Evolutionary conservation across 2,797 vertebrate species (phyloP), one percentile per base, ranked within the genome.

Genomic region (Diplodus puntazzo): DNA sequence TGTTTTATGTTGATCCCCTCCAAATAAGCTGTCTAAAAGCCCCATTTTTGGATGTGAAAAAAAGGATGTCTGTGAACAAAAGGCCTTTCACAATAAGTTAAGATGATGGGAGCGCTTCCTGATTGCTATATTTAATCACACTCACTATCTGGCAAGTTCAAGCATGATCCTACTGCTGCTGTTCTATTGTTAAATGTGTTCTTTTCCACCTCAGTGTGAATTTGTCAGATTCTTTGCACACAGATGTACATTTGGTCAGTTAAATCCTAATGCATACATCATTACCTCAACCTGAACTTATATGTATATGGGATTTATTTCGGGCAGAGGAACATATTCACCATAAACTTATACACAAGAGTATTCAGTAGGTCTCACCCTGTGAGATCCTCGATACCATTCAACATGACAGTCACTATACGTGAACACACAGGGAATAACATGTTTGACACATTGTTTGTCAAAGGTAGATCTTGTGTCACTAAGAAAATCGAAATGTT

Each of bases 401-500:
- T 53, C n/a, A 21, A 53, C 20, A 21, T 50, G n/a, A 53, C 10
- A 48, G 46, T 16, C 46, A 48, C 34, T 39, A 39, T 10, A 39
- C 34, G 9, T 48, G 12, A 21, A 21, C 20, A 23, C 11, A 12
- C 11, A 21, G 2, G 34, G 18, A 54, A 52, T n/a, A 20, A 43
- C 2, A n/a, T 11, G 50, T 49, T n/a, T 43, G 13, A 30, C 23
- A 48, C 25, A 23, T 5, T 54, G 7, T 49, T 11, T 4, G 27
- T 60, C 43, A 73, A 73, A 34, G 20, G 7, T 73, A 10, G 2
- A 50, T 67, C n/a, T 67, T 53, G 18, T 52, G 8, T 18, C n/a
- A 11, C 5, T 6, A 48, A 63, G 5, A 48, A 27, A 30, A 25
- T 61, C 20, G 25, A 42, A 49, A 49, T 54, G 49, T 34, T 11